Conservation (phyloP, 2,113 vertebrate species). For the Bos javanicus region DNA sequence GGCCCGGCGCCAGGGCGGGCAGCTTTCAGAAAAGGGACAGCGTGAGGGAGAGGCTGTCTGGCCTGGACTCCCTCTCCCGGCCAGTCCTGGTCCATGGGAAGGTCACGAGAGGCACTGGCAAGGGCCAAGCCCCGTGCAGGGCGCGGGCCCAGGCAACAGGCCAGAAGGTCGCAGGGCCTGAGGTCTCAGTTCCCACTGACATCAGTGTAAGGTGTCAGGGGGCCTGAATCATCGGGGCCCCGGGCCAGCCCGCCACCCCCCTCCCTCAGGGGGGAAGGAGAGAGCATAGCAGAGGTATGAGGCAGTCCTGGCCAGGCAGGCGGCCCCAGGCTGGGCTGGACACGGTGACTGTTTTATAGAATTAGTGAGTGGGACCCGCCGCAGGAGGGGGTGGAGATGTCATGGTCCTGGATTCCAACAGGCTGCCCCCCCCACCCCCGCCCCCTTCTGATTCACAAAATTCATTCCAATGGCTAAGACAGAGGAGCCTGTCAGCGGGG, state of each 20-base stretch:
- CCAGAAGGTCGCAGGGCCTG: constrained; percentile 44
- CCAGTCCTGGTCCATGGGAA: constrained; percentile 46
- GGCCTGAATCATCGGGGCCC: constrained; percentile 60
- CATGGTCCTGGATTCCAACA: constrained; percentile 60
- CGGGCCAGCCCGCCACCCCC: constrained; percentile 20
- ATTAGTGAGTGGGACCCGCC: constrained; percentile 52
- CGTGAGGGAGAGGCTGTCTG: constrained; percentile 29
- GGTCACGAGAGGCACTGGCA: constrained; percentile 52
- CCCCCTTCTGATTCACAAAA: constrained; percentile 73
- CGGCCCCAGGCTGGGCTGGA: constrained; percentile 28
- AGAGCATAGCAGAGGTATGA: constrained; percentile 65
- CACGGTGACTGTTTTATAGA: constrained; percentile 53
- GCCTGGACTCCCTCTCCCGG: not conserved
- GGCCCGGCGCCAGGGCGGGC: constrained; percentile 46
- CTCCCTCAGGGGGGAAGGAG: not conserved
- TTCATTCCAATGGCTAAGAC: constrained; percentile 62
- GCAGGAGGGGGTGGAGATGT: constrained; percentile 23
- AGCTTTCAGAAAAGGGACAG: constrained; percentile 31
- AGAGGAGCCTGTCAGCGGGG: constrained; percentile 33
- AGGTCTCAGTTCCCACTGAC: constrained; percentile 63
- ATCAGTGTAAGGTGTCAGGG: constrained; percentile 68
- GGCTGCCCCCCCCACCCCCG: not conserved
- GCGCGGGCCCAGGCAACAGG: not conserved
- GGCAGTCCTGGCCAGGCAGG: constrained; percentile 34
- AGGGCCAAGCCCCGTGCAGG: constrained; percentile 49